These are phyloP conservation scores for Hetaerina titia DNA, from an alignment of 2,888 invertebrate species.

Conservation along the genomic window DNA sequence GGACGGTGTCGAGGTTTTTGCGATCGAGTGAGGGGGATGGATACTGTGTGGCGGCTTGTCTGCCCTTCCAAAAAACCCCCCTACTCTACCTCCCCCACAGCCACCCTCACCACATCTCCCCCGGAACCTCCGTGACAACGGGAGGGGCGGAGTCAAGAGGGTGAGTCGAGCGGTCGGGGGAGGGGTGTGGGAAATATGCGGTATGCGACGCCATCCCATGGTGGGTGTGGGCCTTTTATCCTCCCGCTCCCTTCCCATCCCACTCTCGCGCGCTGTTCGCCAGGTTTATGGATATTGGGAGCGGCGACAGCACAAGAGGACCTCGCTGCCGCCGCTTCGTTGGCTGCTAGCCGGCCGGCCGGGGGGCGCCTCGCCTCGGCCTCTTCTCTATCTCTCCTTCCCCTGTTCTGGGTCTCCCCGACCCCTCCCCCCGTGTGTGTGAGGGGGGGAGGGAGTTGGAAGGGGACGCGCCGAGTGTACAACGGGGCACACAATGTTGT, in stretches of 20 bases:
- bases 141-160: background rate
- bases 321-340: background rate
- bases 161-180: background rate
- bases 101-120: background rate
- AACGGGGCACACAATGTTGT: slow-evolving; percentile 58
- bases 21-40: background rate
- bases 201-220: slow-evolving; percentile 51
- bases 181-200: slow-evolving; percentile 49
- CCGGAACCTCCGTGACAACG: background rate
- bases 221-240: background rate
- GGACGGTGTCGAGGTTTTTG: background rate
- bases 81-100: background rate
- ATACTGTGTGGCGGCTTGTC: slow-evolving; percentile 39
- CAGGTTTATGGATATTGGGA: slow-evolving; percentile 66
- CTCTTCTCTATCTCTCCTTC: background rate
- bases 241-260: background rate
- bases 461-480: background rate
- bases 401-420: background rate
- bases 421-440: background rate
- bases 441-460: background rate
- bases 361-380: background rate
- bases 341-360: background rate
- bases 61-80: background rate
- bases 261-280: slow-evolving; percentile 24
- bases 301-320: background rate